A percentile compares a stretch with the other conserved stretches of the same genome.
Evolutionary conservation across 2,113 vertebrate species (phyloP).

Genomic region (Garra rufa): DNA sequence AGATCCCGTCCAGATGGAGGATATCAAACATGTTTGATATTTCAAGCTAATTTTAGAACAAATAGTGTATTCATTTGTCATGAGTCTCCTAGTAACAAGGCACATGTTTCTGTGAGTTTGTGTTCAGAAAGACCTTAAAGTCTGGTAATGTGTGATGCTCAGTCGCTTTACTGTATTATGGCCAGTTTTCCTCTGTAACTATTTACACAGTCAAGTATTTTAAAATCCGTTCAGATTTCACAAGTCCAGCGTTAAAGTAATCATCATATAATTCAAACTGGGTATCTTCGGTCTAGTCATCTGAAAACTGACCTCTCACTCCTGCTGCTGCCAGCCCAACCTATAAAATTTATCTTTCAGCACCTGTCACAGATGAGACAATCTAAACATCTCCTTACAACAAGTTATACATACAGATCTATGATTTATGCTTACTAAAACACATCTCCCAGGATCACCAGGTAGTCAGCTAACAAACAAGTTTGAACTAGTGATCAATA

Average conservation of each 20-base stretch:
- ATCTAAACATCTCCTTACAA: background rate
- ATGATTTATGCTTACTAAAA: background rate
- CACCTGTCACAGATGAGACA: background rate
- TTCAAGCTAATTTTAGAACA: background rate
- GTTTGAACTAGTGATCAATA: background rate
- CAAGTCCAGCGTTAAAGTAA: background rate
- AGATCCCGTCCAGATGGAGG: background rate
- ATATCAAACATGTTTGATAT: background rate
- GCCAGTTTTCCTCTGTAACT: background rate
- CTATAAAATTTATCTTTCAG: conserved; percentile 28
- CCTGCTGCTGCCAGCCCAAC: conserved; percentile 5
- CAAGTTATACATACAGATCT: background rate
- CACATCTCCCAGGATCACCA: background rate
- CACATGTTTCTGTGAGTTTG: background rate
- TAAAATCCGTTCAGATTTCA: background rate
- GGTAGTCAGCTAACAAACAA: background rate
- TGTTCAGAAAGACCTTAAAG: background rate
- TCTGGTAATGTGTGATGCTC: background rate
- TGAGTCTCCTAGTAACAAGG: background rate
- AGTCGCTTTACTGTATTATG: background rate
- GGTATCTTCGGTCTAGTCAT: background rate
- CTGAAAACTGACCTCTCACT: conserved; percentile 18
- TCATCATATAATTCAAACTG: background rate
- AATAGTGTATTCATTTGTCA: background rate
- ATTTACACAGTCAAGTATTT: background rate